Evolutionary conservation across 2,113 vertebrate species (phyloP).

Genomic region (Zosterops pallidus): DNA sequence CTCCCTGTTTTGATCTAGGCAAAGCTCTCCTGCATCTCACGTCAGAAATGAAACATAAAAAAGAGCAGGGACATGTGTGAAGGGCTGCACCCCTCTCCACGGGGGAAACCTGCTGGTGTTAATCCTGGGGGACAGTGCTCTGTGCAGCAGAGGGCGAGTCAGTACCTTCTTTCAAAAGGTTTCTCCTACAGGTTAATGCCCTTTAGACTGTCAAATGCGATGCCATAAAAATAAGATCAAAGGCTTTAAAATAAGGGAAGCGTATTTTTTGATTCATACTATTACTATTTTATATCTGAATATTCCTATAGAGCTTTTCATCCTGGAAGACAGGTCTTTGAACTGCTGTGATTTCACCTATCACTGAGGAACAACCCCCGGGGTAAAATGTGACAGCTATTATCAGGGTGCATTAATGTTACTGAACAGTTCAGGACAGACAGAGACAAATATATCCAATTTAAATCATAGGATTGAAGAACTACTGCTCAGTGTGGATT

Average conservation of each 20-base stretch:
- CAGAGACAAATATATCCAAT: constrained; percentile 62
- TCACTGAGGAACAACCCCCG: constrained; percentile 39
- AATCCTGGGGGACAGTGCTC: neutral
- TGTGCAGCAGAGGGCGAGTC: neutral
- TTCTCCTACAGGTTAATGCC: constrained; percentile 49
- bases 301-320: constrained; percentile 58
- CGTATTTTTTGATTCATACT: constrained; percentile 56
- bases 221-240: constrained; percentile 62
- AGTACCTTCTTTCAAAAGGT: constrained; percentile 16
- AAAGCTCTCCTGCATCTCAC: neutral
- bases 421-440: constrained; percentile 53
- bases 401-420: constrained; percentile 60
- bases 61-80: neutral
- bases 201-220: constrained; percentile 51
- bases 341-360: constrained; percentile 61
- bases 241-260: constrained; percentile 34
- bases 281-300: constrained; percentile 68
- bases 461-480: constrained; percentile 46
- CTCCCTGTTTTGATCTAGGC: neutral
- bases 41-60: neutral
- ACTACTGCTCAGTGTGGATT: constrained; percentile 44
- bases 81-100: neutral
- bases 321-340: constrained; percentile 57
- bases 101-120: neutral
- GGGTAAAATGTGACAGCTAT: constrained; percentile 60